phyloP scores from a whole-genome alignment of 2,888 invertebrate species.

The Dascillus cervinus region DNA sequence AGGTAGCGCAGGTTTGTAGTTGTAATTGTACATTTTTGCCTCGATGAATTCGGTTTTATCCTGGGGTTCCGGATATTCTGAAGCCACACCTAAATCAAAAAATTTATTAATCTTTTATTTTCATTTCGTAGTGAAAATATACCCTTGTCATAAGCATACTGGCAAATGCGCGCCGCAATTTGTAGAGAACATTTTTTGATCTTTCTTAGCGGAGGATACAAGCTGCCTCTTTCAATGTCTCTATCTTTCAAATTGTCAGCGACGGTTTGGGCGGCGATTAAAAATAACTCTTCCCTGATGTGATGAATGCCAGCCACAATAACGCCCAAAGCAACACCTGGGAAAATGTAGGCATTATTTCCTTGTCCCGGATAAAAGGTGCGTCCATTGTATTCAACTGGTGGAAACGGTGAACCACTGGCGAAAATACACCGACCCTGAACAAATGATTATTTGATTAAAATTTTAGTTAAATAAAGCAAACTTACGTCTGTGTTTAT shows the following conservation, averaged over 20 bases:
- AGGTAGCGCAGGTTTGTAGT: constrained; percentile 73
- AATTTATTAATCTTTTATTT: not conserved
- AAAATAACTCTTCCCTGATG: constrained; percentile 88
- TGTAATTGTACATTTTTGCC: constrained; percentile 67
- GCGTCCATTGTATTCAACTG: constrained; percentile 70
- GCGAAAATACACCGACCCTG: constrained; percentile 92
- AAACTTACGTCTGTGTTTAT: constrained; percentile 69
- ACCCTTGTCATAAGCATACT: constrained; percentile 87
- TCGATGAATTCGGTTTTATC: constrained; percentile 65
- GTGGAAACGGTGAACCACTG: constrained; percentile 92
- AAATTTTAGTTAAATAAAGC: not conserved
- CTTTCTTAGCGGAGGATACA: constrained; percentile 83
- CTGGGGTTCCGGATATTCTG: constrained; percentile 78
- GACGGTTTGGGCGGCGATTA: constrained; percentile 85
- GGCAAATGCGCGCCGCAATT: constrained; percentile 81
- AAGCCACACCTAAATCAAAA: constrained; percentile 60
- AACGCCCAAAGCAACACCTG: constrained; percentile 90
- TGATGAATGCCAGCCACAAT: constrained; percentile 88
- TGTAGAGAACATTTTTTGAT: constrained; percentile 83
- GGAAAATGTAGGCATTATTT: constrained; percentile 96
- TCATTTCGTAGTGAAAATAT: constrained; percentile 23
- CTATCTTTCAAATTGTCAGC: constrained; percentile 76
- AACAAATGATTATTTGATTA: constrained; percentile 17
- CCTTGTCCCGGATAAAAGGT: constrained; percentile 82
- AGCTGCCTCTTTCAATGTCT: constrained; percentile 76